Conservation (phyloP, 1,140 invertebrate genomes). For the Neodiprion fabricii region DNA sequence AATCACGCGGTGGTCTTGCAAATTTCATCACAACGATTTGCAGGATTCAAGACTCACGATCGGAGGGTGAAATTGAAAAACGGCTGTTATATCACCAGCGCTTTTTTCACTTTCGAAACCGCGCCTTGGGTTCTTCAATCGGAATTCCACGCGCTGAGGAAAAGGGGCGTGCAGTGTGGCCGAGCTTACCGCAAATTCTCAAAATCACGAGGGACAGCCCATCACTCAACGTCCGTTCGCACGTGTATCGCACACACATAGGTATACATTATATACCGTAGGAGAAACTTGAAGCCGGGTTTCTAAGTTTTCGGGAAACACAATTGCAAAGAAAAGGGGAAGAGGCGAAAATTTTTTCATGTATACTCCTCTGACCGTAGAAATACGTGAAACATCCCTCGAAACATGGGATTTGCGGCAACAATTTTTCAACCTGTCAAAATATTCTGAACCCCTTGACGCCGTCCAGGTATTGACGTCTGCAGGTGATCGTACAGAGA, state of each 20-base stretch:
- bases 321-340: background rate
- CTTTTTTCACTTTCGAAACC: background rate
- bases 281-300: background rate
- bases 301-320: background rate
- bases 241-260: no score
- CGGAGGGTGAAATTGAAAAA: no score
- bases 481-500: no score
- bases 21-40: no score
- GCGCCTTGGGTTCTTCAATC: no score
- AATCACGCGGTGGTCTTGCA: no score
- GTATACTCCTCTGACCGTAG: no score
- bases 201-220: constrained; percentile 1
- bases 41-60: no score
- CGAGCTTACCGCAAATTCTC: background rate
- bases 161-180: background rate
- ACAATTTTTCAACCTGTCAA: constrained; percentile 7
- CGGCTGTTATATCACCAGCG: no score
- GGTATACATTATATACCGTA: background rate
- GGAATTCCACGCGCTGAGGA: background rate
- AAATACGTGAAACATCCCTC: background rate
- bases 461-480: no score
- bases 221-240: background rate
- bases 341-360: background rate
- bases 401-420: background rate
- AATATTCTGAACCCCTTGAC: background rate